Evolutionary conservation across 1,140 invertebrate genomes (phyloP).

Genomic region (Matsumurasca onukii): DNA sequence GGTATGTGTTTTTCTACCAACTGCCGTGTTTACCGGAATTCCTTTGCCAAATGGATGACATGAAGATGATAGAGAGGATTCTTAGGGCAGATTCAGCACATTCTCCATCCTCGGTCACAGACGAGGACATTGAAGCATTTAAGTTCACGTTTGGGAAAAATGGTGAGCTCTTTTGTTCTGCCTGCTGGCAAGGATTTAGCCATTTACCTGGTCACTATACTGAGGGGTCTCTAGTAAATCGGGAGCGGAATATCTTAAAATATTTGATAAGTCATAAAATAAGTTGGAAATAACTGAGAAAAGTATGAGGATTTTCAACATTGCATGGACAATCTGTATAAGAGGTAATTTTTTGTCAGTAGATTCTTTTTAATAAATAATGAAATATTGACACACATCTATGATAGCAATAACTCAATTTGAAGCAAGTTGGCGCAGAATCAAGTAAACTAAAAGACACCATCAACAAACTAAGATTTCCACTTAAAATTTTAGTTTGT

Average conservation of each 20-base stretch:
- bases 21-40: conserved; percentile 60
- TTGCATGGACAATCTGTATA: too few relatives aligned
- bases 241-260: neutral
- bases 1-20: conserved; percentile 67
- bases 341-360: too few relatives aligned
- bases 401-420: too few relatives aligned
- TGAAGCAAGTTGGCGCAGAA: neutral
- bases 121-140: conserved; percentile 63
- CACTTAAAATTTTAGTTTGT: neutral
- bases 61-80: neutral
- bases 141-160: conserved; percentile 63
- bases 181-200: neutral
- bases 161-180: conserved; percentile 48
- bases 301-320: too few relatives aligned
- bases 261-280: neutral
- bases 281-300: neutral
- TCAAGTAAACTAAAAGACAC: neutral
- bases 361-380: too few relatives aligned
- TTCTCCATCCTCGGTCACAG: conserved; percentile 46
- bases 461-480: neutral
- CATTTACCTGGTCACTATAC: neutral
- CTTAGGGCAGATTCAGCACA: neutral
- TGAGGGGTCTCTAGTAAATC: neutral
- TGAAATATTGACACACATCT: too few relatives aligned
- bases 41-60: conserved; percentile 52